phyloP scores from a whole-genome alignment of 2,888 invertebrate genomes.

The Hemistola chrysoprasaria region DNA sequence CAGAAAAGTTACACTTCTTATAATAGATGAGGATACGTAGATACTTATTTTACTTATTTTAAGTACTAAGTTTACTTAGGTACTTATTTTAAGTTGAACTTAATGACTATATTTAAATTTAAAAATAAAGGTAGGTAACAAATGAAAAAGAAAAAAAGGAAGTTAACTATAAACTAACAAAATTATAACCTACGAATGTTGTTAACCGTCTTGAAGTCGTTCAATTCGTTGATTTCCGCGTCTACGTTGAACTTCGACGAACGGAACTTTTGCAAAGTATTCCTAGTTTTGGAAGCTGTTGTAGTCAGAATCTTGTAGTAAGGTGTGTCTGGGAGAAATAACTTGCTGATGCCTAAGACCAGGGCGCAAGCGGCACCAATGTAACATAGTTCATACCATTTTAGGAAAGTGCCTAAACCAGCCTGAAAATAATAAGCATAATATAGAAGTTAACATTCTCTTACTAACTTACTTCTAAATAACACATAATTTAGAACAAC shows the following conservation, averaged over 20 bases:
- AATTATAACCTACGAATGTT: conserved; percentile 50
- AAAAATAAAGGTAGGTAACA: too few relatives aligned
- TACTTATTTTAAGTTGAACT: too few relatives aligned
- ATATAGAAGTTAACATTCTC: not conserved
- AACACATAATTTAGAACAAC: too few relatives aligned
- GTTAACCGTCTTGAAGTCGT: conserved; percentile 51
- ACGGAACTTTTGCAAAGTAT: conserved; percentile 43
- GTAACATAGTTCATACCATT: conserved; percentile 44
- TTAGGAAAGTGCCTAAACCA: conserved; percentile 38
- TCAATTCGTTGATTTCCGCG: conserved; percentile 45
- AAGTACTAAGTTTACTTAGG: too few relatives aligned
- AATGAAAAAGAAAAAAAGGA: too few relatives aligned
- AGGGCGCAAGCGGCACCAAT: conserved; percentile 34
- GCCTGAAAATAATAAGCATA: too few relatives aligned
- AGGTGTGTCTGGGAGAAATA: conserved; percentile 55
- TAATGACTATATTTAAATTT: too few relatives aligned
- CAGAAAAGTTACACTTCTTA: too few relatives aligned
- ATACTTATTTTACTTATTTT: too few relatives aligned
- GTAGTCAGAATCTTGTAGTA: conserved; percentile 47
- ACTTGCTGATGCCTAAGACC: conserved; percentile 31
- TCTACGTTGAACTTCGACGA: conserved; percentile 38
- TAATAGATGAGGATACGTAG: too few relatives aligned
- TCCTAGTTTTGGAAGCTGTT: conserved; percentile 28
- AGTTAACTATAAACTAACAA: not conserved
- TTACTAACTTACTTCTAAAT: too few relatives aligned